Conservation (phyloP, 92 coral and sea anemone genomes). For the Heteractis magnifica region DNA sequence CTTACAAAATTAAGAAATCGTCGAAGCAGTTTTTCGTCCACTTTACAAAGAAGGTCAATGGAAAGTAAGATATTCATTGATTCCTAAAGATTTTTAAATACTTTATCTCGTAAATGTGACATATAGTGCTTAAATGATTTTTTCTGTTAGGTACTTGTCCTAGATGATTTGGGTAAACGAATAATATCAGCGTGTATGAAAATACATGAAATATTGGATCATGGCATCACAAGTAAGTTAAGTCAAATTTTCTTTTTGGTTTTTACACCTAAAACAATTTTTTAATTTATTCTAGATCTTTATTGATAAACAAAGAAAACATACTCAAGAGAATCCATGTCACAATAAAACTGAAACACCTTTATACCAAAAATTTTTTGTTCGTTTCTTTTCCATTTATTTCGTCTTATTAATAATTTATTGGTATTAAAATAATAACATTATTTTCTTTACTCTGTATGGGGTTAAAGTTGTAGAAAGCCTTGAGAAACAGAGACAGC, state of each 20-base stretch:
- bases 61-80: conserved; percentile 58
- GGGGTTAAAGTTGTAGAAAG: conserved; percentile 82
- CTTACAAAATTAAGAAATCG: conserved; percentile 51
- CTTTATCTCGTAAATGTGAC: not conserved
- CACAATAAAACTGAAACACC: no score
- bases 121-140: not conserved
- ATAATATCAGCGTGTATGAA: conserved; percentile 93
- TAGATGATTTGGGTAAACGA: conserved; percentile 85
- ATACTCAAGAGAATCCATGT: no score
- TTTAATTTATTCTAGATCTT: no score
- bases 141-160: conserved; percentile 70
- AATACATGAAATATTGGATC: conserved; percentile 88
- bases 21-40: conserved; percentile 80
- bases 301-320: no score
- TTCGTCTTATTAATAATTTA: no score
- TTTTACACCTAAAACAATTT: no score
- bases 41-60: conserved; percentile 65
- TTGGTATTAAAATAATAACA: no score
- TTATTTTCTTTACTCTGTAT: no score
- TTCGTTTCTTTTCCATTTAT: no score
- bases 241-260: no score
- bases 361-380: no score
- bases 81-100: not conserved
- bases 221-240: conserved; percentile 90
- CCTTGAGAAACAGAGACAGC: conserved; percentile 81